Evolutionary conservation across 2,888 invertebrate genomes (phyloP), one percentile per base, ranked within the genome.

Genomic region (Microplitis deprimator): DNA sequence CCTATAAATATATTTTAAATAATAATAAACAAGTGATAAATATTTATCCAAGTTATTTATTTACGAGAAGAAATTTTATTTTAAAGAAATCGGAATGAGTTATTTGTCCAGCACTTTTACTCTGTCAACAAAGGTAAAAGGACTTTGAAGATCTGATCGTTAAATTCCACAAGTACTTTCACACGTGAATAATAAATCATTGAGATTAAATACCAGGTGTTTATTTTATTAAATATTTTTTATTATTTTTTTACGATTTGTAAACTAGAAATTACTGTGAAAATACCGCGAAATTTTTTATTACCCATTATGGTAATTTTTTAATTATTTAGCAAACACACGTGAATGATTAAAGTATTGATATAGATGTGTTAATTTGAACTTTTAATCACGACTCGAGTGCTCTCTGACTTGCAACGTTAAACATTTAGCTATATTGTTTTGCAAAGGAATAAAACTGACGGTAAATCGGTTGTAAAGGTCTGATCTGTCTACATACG

Each of bases 1-100:
- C 96, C 96, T 96, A 3, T n/a, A 76, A 72, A 0, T 92, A 92
- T 17, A 20, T 65, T 5, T 65, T 40, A 73, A 68, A 13, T 20
- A 60, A 68, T 5, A 71, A 29, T 29, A 29, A 29, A 29, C 3
- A 29, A 3, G 29, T 4, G 29, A 29, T 29, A 29, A 29, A 29
- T 29, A 29, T 29, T 29, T 29, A 29, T 29, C 29, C 29, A 29
- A 29, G 29, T 29, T 29, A 29, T 29, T 20, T 67, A 71, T 50
- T 68, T 61, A 65, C 68, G 59, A 68, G 70, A 75, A 73, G 38
- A 60, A 70, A n/a, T 75, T 72, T 73, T 73, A 75, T 74, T 77
- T 73, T 60, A 29, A n/a, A 38, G 72, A 79, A 70, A 76, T 29
- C 29, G 50, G 50, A 50, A 13, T 13, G 13, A 50, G 50, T 50